These are phyloP conservation scores for Galbula dea DNA, from an alignment of 2,113 vertebrate genomes.

Conservation along the genomic window DNA sequence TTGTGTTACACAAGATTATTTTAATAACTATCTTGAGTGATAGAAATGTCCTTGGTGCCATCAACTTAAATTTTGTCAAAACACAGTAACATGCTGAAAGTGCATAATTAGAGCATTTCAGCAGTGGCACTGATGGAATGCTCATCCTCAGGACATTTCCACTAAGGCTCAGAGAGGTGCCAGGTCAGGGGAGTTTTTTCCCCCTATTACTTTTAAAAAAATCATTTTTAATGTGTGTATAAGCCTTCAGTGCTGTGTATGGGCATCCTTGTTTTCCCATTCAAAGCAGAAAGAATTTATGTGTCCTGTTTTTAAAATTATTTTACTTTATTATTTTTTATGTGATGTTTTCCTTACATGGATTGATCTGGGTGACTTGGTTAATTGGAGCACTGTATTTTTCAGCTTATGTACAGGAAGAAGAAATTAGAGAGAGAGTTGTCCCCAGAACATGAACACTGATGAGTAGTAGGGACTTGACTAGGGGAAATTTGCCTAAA, in stretches of 20 bases:
- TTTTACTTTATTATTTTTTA: no score
- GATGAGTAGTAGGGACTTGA: background rate
- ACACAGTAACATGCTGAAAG: background rate
- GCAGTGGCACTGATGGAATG: background rate
- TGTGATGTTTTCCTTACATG: background rate
- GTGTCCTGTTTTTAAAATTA: rapidly evolving
- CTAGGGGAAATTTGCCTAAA: background rate
- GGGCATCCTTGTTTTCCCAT: background rate
- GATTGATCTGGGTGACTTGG: background rate
- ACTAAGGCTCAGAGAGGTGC: background rate
- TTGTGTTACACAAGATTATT: background rate
- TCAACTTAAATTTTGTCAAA: constrained; percentile 12
- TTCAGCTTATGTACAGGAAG: background rate
- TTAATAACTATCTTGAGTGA: background rate
- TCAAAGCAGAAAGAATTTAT: background rate
- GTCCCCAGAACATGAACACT: background rate
- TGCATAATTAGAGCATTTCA: background rate
- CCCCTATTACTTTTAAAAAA: background rate
- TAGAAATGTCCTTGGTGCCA: constrained; percentile 16
- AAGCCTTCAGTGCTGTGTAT: background rate
- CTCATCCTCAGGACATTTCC: background rate
- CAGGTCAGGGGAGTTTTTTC: background rate
- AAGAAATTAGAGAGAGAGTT: background rate
- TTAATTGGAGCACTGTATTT: background rate
- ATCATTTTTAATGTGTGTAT: background rate